Percentiles rank a stretch among this genome's conserved stretches.
Evolutionary conservation across 2,113 vertebrate species (phyloP).

Genomic region (Benitochromis conjunctus): DNA sequence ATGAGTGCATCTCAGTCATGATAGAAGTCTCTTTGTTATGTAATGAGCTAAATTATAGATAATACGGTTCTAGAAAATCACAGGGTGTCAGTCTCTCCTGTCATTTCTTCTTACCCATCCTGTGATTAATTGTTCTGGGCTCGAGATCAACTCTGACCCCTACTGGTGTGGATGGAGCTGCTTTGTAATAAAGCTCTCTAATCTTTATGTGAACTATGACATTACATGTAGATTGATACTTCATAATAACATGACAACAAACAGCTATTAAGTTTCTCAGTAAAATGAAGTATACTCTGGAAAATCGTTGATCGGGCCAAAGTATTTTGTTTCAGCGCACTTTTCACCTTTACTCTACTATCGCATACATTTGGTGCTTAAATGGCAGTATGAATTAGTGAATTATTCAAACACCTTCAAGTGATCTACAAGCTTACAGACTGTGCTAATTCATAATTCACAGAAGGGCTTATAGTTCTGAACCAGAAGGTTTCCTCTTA

Average conservation of each 20-base stretch:
- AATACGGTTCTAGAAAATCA: conserved; percentile 69
- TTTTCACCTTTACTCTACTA: not conserved
- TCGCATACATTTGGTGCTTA: not conserved
- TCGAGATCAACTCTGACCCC: conserved; percentile 50
- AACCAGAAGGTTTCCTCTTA: not conserved
- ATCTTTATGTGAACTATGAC: not conserved
- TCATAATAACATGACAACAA: not conserved
- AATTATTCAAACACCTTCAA: conserved; percentile 28
- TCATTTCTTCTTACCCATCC: conserved; percentile 51
- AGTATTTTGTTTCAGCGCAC: not conserved
- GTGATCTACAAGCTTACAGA: not conserved
- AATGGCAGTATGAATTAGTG: not conserved
- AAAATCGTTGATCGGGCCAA: not conserved
- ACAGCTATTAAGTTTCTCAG: not conserved
- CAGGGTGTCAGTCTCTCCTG: conserved; percentile 68
- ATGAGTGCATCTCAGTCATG: conserved; percentile 31
- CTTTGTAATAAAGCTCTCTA: not conserved
- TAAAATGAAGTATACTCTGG: not conserved
- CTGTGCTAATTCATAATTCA: not conserved
- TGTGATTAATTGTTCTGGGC: conserved; percentile 64
- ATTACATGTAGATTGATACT: not conserved
- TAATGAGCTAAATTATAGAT: conserved; percentile 76
- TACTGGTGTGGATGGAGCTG: conserved; percentile 29
- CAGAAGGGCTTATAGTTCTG: not conserved
- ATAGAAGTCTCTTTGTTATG: conserved; percentile 52